Percentiles rank a stretch among this genome's conserved stretches.
phyloP scores from a whole-genome alignment of 1,140 invertebrate genomes.

The Heliconius hewitsoni region DNA sequence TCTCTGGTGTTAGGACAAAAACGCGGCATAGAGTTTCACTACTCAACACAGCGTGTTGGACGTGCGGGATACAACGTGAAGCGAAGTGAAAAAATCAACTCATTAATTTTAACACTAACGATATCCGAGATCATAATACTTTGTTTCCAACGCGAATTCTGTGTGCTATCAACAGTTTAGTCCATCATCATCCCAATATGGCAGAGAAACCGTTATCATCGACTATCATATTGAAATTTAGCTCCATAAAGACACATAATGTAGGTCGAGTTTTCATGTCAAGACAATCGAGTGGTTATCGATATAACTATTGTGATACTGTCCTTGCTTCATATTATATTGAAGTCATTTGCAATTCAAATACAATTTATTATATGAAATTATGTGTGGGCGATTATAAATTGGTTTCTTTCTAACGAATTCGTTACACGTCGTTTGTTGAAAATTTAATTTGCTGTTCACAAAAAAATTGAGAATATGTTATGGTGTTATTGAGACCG shows the following conservation, averaged over 20 bases:
- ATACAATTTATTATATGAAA: constrained; percentile 26
- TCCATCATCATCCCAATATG: constrained; percentile 22
- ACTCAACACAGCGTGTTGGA: no score
- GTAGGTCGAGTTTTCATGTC: constrained; percentile 39
- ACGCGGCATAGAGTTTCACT: no score
- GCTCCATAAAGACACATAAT: constrained; percentile 24
- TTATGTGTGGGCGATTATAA: constrained; percentile 36
- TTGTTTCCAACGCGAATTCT: not conserved
- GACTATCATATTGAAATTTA: constrained; percentile 22
- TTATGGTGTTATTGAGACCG: no score
- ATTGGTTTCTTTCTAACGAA: constrained; percentile 42
- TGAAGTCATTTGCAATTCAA: constrained; percentile 38
- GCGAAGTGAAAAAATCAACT: no score
- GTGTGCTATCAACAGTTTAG: constrained; percentile 13
- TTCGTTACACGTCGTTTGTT: constrained; percentile 33
- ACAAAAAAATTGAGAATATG: constrained; percentile 8
- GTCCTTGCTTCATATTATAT: constrained; percentile 44
- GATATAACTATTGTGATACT: constrained; percentile 37
- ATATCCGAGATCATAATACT: constrained; percentile 15
- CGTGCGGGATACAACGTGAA: no score
- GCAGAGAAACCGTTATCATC: constrained; percentile 21
- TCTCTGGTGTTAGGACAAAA: no score
- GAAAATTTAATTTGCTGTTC: constrained; percentile 21
- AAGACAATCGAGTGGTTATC: constrained; percentile 41
- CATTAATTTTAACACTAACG: no score